Conservation (phyloP, 2,888 invertebrate genomes). For the Caenorhabditis zanzibari region DNA sequence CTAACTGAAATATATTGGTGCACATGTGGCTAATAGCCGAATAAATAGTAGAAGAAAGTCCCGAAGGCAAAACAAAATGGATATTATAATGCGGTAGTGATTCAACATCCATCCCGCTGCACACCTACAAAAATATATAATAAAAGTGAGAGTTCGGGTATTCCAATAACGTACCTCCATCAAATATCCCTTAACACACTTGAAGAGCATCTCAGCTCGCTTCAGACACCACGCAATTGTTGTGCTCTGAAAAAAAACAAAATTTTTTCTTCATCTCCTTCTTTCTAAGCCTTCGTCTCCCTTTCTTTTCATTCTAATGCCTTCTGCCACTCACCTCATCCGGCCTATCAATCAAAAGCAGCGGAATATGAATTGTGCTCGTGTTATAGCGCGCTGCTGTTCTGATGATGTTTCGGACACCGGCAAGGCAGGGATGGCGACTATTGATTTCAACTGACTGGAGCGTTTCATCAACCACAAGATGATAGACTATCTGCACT, state of each 20-base stretch:
- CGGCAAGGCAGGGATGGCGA: conserved; percentile 93
- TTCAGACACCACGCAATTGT: conserved; percentile 97
- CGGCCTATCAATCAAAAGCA: conserved; percentile 94
- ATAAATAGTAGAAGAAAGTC: conserved; percentile 87
- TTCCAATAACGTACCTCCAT: conserved; percentile 86
- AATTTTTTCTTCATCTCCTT: neutral
- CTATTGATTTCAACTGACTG: conserved; percentile 90
- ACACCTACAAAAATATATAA: conserved; percentile 68
- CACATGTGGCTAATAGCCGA: conserved; percentile 90
- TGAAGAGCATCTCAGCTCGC: conserved; percentile 96
- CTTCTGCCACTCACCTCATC: conserved; percentile 88
- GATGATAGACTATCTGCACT: conserved; percentile 92
- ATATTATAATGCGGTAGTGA: conserved; percentile 88
- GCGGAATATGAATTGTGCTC: conserved; percentile 93
- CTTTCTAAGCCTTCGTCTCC: neutral
- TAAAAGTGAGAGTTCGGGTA: too few relatives aligned
- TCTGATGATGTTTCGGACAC: conserved; percentile 94
- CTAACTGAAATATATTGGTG: conserved; percentile 89
- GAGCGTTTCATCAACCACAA: conserved; percentile 90
- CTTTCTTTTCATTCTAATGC: neutral
- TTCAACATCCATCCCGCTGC: conserved; percentile 65
- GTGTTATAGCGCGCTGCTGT: conserved; percentile 96
- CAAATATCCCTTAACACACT: conserved; percentile 99
- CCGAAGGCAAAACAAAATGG: conserved; percentile 91
- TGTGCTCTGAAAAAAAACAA: conserved; percentile 86